Percentiles rank a stretch among this genome's conserved stretches.
phyloP scores from a whole-genome alignment of 2,888 invertebrate species.

The Bimastos eiseni region DNA sequence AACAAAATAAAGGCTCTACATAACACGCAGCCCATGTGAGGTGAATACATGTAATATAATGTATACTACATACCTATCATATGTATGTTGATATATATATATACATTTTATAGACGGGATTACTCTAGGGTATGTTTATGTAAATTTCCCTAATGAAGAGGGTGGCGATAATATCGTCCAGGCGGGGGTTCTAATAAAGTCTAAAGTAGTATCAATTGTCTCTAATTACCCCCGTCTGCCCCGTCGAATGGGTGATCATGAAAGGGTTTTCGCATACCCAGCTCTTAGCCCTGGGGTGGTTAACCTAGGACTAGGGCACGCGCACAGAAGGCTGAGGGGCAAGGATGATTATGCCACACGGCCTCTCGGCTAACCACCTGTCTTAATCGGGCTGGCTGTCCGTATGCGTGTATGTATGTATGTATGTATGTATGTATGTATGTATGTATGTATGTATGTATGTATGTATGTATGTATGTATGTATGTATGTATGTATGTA shows the following conservation, averaged over 20 bases:
- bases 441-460: too few species aligned
- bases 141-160: background rate
- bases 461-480: background rate
- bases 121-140: background rate
- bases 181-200: constrained; percentile 9
- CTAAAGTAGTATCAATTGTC: constrained; percentile 18
- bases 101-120: too few species aligned
- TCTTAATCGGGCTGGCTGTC: background rate
- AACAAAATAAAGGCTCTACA: too few species aligned
- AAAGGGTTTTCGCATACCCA: background rate
- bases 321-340: background rate
- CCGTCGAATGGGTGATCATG: background rate
- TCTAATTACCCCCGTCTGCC: background rate
- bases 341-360: background rate
- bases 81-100: too few species aligned
- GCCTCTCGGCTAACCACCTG: background rate
- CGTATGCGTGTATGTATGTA: background rate
- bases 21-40: too few species aligned
- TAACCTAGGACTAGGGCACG: background rate
- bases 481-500: background rate
- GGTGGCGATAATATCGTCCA: background rate
- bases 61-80: too few species aligned
- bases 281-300: background rate
- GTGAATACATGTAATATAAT: too few species aligned
- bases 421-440: background rate